A percentile compares a stretch with the other conserved stretches of the same genome.
These are phyloP conservation scores for Drosophila affinis DNA, from an alignment of 2,888 invertebrate species.

Conservation along the genomic window DNA sequence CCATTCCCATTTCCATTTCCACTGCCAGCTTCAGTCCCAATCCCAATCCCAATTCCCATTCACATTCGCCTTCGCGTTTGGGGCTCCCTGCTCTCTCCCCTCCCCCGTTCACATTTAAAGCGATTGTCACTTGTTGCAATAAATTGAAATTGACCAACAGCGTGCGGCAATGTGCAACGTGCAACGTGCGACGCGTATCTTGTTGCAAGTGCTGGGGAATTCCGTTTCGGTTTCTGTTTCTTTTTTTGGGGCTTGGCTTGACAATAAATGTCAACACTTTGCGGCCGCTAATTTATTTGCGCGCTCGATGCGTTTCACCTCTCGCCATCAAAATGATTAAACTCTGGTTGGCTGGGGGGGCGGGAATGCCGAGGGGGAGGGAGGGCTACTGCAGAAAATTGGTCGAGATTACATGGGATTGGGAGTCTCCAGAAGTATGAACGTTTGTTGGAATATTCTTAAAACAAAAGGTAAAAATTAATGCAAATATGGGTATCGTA, in stretches of 20 bases:
- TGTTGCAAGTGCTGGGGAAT: slow-evolving; percentile 50
- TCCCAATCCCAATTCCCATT: slow-evolving; percentile 38
- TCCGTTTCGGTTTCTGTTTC: slow-evolving; percentile 26
- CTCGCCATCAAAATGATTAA: background rate
- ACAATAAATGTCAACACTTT: slow-evolving; percentile 82
- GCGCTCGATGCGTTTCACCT: slow-evolving; percentile 33
- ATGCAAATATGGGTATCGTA: no score
- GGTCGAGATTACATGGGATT: no score
- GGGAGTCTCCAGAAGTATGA: no score
- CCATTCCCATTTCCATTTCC: slow-evolving; percentile 14
- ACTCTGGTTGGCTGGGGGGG: no score
- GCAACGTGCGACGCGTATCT: slow-evolving; percentile 58
- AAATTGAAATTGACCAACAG: slow-evolving; percentile 76
- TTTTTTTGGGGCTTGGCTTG: slow-evolving; percentile 60
- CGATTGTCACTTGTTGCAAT: slow-evolving; percentile 74
- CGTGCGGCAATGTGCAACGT: slow-evolving; percentile 62
- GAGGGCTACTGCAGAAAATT: no score
- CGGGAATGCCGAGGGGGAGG: no score
- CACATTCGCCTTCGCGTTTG: slow-evolving; percentile 25
- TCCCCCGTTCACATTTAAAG: slow-evolving; percentile 13
- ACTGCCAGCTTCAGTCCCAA: slow-evolving; percentile 16
- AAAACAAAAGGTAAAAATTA: no score
- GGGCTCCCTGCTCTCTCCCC: background rate
- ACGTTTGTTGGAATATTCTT: no score
- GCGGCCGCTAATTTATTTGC: slow-evolving; percentile 79